A percentile compares a stretch with the other conserved stretches of the same genome.
Conservation (phyloP, 2,797 vertebrate genomes). For the Argentina silus region DNA sequence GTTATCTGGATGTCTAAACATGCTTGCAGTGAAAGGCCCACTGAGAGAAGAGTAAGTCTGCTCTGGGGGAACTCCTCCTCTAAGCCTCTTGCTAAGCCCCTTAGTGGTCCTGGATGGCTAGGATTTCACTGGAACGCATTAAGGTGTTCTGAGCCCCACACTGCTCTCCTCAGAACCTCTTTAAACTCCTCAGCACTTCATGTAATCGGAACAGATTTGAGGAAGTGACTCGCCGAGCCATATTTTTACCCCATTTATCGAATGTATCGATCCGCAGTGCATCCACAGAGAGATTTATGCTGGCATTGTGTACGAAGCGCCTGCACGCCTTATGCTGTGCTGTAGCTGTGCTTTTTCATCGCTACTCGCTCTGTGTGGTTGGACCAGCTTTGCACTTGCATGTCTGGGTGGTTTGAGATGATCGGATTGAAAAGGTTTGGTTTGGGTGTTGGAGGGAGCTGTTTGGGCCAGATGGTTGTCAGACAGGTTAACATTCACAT, state of each 20-base stretch:
- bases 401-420: no score
- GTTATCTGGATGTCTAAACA: no score
- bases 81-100: conserved; percentile 26
- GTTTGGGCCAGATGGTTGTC: no score
- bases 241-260: conserved; percentile 42
- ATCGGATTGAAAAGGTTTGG: no score
- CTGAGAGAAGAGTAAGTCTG: not conserved
- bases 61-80: not conserved
- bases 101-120: conserved; percentile 27
- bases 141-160: conserved; percentile 28
- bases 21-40: not conserved
- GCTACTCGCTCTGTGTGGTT: no score
- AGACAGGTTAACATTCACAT: no score
- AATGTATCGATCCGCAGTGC: conserved; percentile 30
- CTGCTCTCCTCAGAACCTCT: conserved; percentile 22
- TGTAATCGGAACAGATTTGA: conserved; percentile 28
- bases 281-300: conserved; percentile 1
- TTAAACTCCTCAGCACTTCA: conserved; percentile 17
- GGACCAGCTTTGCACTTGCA: no score
- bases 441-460: no score
- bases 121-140: conserved; percentile 38
- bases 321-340: no score
- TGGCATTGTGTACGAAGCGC: not conserved
- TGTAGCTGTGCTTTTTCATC: not conserved
- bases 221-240: conserved; percentile 18